Evolutionary conservation across 2,113 vertebrate species (phyloP), one percentile per base, ranked within the genome.

Genomic region (Cyanoramphus novaezelandiae): DNA sequence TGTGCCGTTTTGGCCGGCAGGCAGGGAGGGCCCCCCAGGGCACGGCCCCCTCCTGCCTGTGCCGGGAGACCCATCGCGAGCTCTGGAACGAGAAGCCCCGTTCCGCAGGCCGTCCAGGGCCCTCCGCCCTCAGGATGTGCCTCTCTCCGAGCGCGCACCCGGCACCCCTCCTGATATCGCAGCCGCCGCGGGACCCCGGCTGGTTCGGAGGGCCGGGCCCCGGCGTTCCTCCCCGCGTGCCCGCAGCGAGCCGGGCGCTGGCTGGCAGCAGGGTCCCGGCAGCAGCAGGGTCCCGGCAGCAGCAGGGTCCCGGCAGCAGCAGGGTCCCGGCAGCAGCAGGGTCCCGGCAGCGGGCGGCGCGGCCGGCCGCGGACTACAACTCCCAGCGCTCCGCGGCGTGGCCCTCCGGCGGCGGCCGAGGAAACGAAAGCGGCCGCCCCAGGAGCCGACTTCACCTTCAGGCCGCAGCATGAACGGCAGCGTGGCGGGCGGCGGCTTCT

Each of bases 381-480:
- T 88, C 98, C 97, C 88, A 72, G 94, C 59, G 94, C 71, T 35
- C 95, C 78, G 21, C 33, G 43, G 91, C 57, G 68, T 47, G 90
- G 87, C 82, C 79, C 82, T 65, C 16, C 80, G 69, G 46, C 67
- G 29, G 68, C 60, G 81, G 95, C 96, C 35, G 83, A 91, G 39
- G 94, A 95, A 97, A 93, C 59, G 97, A 95, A 96, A 92, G 94
- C 43, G 63, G 81, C 81, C 8, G 70, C 10, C 29, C 29, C 11
- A 57, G 71, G 55, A 82, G 52, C 52, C 46, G 72, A 39, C 71
- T 39, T 67, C 85, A 72, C 69, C 44, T 47, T 47, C 52, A 64
- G 88, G 95, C 81, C 59, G 88, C 93, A 89, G 77, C 35, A 96
- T 96, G 95, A 96, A 95, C 95, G 93, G 95, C 72, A 91, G 91